Evolutionary conservation across 2,113 vertebrate genomes (phyloP).

Genomic region (Apaloderma vittatum): DNA sequence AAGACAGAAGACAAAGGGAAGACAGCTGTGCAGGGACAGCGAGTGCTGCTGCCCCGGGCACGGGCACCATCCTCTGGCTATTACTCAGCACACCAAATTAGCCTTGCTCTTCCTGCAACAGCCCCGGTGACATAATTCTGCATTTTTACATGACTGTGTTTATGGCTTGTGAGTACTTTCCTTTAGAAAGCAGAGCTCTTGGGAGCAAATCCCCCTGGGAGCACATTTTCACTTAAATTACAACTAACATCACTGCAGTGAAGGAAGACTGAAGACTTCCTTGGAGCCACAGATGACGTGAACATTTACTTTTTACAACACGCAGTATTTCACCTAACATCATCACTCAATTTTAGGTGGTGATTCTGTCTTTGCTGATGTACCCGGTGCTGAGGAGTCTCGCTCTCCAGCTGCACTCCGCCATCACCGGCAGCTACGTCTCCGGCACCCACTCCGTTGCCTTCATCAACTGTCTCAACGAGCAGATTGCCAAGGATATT

Average conservation of each 20-base stretch:
- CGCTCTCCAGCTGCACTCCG: constrained; percentile 76
- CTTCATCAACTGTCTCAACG: constrained; percentile 88
- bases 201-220: not conserved
- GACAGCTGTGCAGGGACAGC: not conserved
- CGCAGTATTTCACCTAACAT: rapidly evolving
- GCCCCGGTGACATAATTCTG: not conserved
- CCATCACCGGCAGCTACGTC: constrained; percentile 80
- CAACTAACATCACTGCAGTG: not conserved
- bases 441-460: constrained; percentile 85
- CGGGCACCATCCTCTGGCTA: not conserved
- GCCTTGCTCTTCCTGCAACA: not conserved
- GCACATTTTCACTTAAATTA: not conserved
- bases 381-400: constrained; percentile 79
- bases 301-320: not conserved
- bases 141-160: not conserved
- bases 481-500: constrained; percentile 86
- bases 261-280: not conserved
- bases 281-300: rapidly evolving
- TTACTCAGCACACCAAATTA: not conserved
- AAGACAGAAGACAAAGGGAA: constrained; percentile 59
- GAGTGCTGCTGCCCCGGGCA: not conserved
- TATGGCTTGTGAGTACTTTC: not conserved
- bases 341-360: constrained; percentile 27
- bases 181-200: no score
- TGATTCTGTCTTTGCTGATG: constrained; percentile 77